Base-by-base conservation (phyloP, 2,113 vertebrate genomes). In the Mobula hypostoma region DNA sequence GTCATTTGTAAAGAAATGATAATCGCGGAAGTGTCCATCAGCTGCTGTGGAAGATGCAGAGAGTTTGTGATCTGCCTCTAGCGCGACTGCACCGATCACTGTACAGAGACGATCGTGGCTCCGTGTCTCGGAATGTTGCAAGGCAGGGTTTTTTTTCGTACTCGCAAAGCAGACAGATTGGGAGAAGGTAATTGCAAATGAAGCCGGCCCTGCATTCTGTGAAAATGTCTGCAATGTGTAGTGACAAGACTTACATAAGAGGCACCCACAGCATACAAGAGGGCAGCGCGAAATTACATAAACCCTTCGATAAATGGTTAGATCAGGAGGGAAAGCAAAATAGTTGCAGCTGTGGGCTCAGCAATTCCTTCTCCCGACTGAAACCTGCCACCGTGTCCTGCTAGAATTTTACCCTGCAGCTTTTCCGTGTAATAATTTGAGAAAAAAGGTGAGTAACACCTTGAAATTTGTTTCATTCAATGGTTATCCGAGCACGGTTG, bases 201-300 rank as follows among this genome's bases (percentile, higher is more conserved):
- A 66, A 93, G 91, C 36, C 11, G 17, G 91, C 29, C 36, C 24
- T 56, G 70, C 40, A 76, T 93, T 93, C 70, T 74, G 91, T 40
- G 91, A 72, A 93, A 40, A 74, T 93, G 63, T 56, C 91, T 74
- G 91, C 70, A 48, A 74, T 93, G 91, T 93, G 68, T 74, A 93
- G 91, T 76, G 70, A 93, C 91, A 74, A 74, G 91, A 76, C 91
- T 93, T 93, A 93, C 70, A 93, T 93, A 93, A 74, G 91, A 93
- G 72, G 36, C 91, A 93, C 70, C 70, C 27, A 93, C 70, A 93
- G 91, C 32, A 74, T 36, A 93, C 68, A n/a, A 72, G 90, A 74
- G 91, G 91, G 48, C 91, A 93, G 72, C 40, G 91, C 36, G 68
- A 93, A 74, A 24, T 90, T 68, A 68, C 61, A 90, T 90, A 90